A percentile compares a stretch with the other conserved stretches of the same genome.
Evolutionary conservation across 1,140 invertebrate species (phyloP).

Genomic region (Caenorhabditis remanei): DNA sequence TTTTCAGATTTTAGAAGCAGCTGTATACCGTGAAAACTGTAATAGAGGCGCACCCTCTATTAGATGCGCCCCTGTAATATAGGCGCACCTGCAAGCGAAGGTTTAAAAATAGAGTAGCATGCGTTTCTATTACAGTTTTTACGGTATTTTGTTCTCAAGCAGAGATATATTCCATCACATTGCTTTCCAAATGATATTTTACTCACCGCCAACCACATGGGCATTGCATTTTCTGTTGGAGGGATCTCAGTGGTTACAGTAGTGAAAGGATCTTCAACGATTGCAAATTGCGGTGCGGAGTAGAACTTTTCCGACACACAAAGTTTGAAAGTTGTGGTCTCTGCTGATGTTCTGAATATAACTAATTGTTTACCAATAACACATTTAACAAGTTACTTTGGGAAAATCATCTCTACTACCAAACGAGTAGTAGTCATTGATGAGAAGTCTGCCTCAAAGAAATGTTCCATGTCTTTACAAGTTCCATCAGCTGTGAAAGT

Average conservation of each 20-base stretch:
- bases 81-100: no score
- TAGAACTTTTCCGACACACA: constrained; percentile 17
- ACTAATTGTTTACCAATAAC: no score
- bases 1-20: no score
- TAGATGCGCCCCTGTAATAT: no score
- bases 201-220: constrained; percentile 10
- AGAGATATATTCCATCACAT: no score
- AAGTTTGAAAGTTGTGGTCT: not conserved
- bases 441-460: constrained; percentile 17
- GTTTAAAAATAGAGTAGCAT: no score
- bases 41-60: no score
- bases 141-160: no score
- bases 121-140: no score
- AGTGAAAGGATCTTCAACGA: constrained; percentile 2
- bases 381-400: not conserved
- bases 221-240: not conserved
- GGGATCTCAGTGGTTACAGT: constrained; percentile 24
- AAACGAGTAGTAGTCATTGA: not conserved
- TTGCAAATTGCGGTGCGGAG: not conserved
- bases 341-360: not conserved
- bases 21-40: no score
- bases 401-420: not conserved
- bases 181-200: no score
- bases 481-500: constrained; percentile 24
- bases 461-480: constrained; percentile 17